Conservation (phyloP, 2,113 vertebrate genomes). For the Tylochromis polylepis region DNA sequence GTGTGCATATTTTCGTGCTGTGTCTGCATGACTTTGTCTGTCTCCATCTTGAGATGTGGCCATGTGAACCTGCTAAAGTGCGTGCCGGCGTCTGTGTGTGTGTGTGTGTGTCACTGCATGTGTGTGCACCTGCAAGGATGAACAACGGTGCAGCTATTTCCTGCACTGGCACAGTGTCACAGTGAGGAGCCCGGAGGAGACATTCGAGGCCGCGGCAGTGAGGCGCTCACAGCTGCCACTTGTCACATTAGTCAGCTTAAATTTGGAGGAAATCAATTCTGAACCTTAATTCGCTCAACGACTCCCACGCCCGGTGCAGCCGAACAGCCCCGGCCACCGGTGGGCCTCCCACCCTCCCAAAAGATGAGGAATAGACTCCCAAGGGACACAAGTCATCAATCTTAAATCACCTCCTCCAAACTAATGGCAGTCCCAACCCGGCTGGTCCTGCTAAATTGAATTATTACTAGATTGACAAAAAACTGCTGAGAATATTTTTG, state of each 20-base stretch:
- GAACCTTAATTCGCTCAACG: conserved; percentile 76
- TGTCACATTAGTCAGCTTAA: conserved; percentile 79
- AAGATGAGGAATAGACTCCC: conserved; percentile 67
- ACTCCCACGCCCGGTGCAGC: conserved; percentile 71
- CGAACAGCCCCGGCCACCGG: conserved; percentile 59
- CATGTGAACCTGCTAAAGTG: conserved; percentile 25
- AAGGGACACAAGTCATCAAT: conserved; percentile 78
- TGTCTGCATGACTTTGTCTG: conserved; percentile 51
- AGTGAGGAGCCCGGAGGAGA: conserved; percentile 78
- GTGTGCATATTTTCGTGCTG: neutral
- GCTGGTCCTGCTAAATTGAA: conserved; percentile 74
- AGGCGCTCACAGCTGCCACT: conserved; percentile 76
- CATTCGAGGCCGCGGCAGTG: conserved; percentile 61
- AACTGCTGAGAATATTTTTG: conserved; percentile 70
- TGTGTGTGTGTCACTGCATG: conserved; percentile 6
- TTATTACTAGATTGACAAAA: conserved; percentile 78
- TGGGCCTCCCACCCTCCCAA: neutral
- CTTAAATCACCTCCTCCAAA: conserved; percentile 75
- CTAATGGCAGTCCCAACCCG: conserved; percentile 73
- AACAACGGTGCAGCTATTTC: conserved; percentile 39
- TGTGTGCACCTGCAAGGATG: conserved; percentile 28
- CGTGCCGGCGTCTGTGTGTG: neutral
- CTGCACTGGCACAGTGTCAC: conserved; percentile 68
- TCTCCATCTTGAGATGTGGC: conserved; percentile 47
- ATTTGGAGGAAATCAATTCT: conserved; percentile 80